phyloP scores from a whole-genome alignment of 2,113 vertebrate genomes.

The Phasianus colchicus region DNA sequence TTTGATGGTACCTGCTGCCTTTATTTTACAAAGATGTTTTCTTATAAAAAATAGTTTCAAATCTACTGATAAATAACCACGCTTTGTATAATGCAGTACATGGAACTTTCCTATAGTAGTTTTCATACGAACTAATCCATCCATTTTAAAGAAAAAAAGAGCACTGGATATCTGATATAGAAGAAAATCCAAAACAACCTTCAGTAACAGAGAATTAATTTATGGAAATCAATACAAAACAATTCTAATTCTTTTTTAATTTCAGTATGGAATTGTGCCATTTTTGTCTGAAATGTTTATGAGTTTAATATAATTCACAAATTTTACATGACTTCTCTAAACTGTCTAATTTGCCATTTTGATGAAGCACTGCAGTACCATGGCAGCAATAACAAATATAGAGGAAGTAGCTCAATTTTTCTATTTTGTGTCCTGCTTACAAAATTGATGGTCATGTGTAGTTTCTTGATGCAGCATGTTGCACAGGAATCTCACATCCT shows the following conservation, averaged over 20 bases:
- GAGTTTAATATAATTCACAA: background rate
- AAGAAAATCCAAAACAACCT: background rate
- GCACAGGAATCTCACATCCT: background rate
- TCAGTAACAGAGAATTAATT: background rate
- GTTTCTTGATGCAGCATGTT: background rate
- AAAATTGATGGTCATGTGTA: background rate
- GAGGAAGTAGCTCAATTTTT: background rate
- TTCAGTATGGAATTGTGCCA: background rate
- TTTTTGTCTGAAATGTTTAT: background rate
- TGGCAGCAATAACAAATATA: background rate
- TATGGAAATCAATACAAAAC: background rate
- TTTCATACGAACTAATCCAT: background rate
- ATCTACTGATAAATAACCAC: accelerated
- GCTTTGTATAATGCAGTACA: background rate
- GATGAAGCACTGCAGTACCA: background rate
- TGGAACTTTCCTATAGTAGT: background rate
- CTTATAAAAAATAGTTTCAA: background rate
- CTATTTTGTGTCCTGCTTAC: background rate
- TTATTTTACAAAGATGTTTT: background rate
- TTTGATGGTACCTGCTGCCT: background rate
- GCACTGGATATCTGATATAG: background rate
- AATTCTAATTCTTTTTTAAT: background rate
- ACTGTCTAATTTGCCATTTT: background rate
- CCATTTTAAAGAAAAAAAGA: background rate
- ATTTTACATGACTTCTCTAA: background rate